phyloP scores from a whole-genome alignment of 2,888 invertebrate species.

The Zaprionus obscuricornis region DNA sequence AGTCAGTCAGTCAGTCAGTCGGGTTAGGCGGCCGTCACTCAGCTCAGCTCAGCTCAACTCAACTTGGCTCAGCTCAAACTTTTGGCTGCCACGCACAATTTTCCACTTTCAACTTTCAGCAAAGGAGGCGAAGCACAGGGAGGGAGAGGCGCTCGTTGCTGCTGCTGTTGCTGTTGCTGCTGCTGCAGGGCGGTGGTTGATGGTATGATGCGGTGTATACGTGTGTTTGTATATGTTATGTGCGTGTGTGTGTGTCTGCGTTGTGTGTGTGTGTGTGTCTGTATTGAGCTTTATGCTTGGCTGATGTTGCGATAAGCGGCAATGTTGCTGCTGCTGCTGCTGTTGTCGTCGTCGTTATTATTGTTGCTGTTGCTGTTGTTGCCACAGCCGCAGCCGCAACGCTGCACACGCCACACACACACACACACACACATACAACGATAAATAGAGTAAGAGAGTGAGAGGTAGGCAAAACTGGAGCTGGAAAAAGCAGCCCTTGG shows the following conservation, averaged over 20 bases:
- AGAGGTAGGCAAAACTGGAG: slow-evolving; percentile 14
- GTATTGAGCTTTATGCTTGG: slow-evolving; percentile 72
- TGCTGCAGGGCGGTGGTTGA: slow-evolving; percentile 40
- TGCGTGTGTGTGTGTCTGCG: slow-evolving; percentile 13
- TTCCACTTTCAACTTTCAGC: slow-evolving; percentile 70
- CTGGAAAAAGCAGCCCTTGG: slow-evolving; percentile 45
- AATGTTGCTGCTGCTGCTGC: slow-evolving; percentile 14
- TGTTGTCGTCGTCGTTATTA: slow-evolving; percentile 17
- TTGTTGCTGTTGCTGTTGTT: slow-evolving; percentile 31
- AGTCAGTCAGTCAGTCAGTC: slow-evolving; percentile 41
- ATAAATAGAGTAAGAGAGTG: neutral
- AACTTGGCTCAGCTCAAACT: slow-evolving; percentile 51
- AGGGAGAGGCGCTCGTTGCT: too few relatives aligned
- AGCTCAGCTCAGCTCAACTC: slow-evolving; percentile 40
- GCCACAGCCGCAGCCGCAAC: slow-evolving; percentile 65
- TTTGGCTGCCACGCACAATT: slow-evolving; percentile 75
- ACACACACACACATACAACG: slow-evolving; percentile 10
- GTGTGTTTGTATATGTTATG: slow-evolving; percentile 11
- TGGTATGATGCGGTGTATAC: slow-evolving; percentile 9
- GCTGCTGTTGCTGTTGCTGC: slow-evolving; percentile 7
- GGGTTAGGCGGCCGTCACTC: slow-evolving; percentile 52
- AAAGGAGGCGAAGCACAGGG: slow-evolving; percentile 7
- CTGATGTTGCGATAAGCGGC: slow-evolving; percentile 76
- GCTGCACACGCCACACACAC: slow-evolving; percentile 64
- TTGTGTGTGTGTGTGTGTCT: slow-evolving; percentile 16